Evolutionary conservation across 1,140 invertebrate species (phyloP), one percentile per base, ranked within the genome.

Genomic region (Diuraphis noxia): DNA sequence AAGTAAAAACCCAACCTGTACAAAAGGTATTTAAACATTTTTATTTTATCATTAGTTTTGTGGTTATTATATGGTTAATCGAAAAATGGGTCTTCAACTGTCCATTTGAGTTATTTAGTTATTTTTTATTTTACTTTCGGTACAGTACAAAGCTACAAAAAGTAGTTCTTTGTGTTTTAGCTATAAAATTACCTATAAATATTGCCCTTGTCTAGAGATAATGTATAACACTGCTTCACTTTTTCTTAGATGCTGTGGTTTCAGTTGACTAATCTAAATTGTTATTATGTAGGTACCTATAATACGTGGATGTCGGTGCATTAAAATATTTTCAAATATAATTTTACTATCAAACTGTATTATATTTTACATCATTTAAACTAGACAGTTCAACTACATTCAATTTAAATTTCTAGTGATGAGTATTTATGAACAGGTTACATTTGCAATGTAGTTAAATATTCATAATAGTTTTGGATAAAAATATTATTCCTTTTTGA

Each of bases 111-210:
- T 88, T 88, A 88, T 88, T 40, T 87, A 1, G 21, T 38, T 87
- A 56, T 87, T 87, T 56, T 56, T 56, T 40, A 86, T 63, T 88
- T 49, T 38, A 52, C 10, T 86, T 49, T 86, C 36, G 86, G 36
- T 63, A 17, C 19, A 40, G 5, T 21, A 88, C 86, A 63, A 63
- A 88, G 52, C 41, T 43, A 43, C 30, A 43, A 63, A 88, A 52
- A 19, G 40, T 19, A 17, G 36, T 40, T 63, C 49, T 88, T 63
- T 88, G 46, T 56, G 86, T 88, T 63, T 41, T 63, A 63, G 49
- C 86, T 40, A 88, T 88, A 88, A 88, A 88, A 88, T 41, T 63
- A 40, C 49, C 86, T 63, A 88, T 88, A 88, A 88, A 88, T 40
- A 63, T 40, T 88, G 46, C 34, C 84, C 23, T 87, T 56, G 52